Evolutionary conservation across 1,140 invertebrate species (phyloP).

Genomic region (Lepidurus arcticus): DNA sequence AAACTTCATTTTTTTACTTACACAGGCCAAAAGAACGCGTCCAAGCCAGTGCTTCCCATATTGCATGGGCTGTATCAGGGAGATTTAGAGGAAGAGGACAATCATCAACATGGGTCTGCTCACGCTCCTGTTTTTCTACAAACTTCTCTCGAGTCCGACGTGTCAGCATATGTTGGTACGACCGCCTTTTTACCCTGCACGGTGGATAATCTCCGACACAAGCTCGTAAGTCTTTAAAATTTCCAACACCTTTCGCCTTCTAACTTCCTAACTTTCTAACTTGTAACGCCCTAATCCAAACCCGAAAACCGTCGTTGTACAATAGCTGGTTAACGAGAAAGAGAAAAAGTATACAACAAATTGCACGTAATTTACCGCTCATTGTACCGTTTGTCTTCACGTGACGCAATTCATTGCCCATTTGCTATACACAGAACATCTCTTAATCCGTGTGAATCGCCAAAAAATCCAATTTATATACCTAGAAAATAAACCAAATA

Average conservation of each 20-base stretch:
- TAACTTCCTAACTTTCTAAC: too few relatives aligned
- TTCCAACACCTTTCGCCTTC: background rate
- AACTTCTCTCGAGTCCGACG: slow-evolving; percentile 11
- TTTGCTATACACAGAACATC: too few relatives aligned
- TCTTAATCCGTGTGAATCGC: too few relatives aligned
- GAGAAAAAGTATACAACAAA: too few relatives aligned
- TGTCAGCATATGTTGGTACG: background rate
- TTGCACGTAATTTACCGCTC: too few relatives aligned
- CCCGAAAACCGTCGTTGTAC: too few relatives aligned
- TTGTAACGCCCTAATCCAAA: too few relatives aligned
- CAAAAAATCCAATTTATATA: too few relatives aligned
- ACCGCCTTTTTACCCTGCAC: slow-evolving; percentile 5
- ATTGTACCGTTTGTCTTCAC: too few relatives aligned
- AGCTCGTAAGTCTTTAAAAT: slow-evolving; percentile 3
- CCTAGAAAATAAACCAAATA: too few relatives aligned
- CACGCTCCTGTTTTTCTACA: background rate
- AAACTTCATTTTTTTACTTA: background rate
- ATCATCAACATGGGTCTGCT: background rate
- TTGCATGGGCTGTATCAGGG: background rate
- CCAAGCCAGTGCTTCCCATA: background rate
- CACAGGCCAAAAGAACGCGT: background rate
- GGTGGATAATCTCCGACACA: background rate
- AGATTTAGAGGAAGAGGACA: slow-evolving; percentile 10
- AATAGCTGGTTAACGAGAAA: too few relatives aligned
- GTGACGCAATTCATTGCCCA: too few relatives aligned